Percentiles rank a stretch among this genome's conserved stretches.
Evolutionary conservation across 2,888 invertebrate species (phyloP).

Genomic region (Amiota mariae): DNA sequence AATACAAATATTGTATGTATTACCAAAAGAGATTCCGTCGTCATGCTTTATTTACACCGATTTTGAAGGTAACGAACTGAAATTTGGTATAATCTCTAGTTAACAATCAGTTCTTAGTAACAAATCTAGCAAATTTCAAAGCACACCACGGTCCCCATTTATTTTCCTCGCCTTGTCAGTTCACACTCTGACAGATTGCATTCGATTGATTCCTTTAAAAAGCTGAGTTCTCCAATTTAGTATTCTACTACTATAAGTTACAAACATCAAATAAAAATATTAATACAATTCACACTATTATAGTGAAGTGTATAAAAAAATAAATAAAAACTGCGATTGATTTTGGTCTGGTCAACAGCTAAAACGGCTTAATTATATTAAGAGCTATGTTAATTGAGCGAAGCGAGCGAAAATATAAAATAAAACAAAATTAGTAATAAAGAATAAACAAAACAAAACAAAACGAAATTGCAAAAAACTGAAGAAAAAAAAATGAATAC

Average conservation of each 20-base stretch:
- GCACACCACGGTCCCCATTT: no score
- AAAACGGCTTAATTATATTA: constrained; percentile 21
- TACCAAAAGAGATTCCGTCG: no score
- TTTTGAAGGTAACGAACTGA: no score
- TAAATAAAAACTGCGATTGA: constrained; percentile 24
- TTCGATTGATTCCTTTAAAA: no score
- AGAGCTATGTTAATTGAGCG: constrained; percentile 7
- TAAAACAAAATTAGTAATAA: not conserved
- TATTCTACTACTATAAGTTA: no score
- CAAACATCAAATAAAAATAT: no score
- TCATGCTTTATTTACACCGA: no score
- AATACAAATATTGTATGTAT: no score
- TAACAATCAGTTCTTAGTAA: no score
- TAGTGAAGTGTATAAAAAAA: not conserved
- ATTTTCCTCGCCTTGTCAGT: not conserved
- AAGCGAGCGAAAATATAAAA: not conserved
- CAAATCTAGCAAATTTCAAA: no score
- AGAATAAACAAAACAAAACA: constrained; percentile 4
- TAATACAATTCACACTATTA: not conserved
- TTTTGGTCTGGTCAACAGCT: constrained; percentile 9
- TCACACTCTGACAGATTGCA: not conserved
- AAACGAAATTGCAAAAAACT: constrained; percentile 1
- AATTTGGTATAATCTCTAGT: no score
- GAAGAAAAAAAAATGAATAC: not conserved
- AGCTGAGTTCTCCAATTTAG: no score